These are phyloP conservation scores for Xylocampa areola DNA, from an alignment of 2,888 invertebrate species.

Conservation along the genomic window DNA sequence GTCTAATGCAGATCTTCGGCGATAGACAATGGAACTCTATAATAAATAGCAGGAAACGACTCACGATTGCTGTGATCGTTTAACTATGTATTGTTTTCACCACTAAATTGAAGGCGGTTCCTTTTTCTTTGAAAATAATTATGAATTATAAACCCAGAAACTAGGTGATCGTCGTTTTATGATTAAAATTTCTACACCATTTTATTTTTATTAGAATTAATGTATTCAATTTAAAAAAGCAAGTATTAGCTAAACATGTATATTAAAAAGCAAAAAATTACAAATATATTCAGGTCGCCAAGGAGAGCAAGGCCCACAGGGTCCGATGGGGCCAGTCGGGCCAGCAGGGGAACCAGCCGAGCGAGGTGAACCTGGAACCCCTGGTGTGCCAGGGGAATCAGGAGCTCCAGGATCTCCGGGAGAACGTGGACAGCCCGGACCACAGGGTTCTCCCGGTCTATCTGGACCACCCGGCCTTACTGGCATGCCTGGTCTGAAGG, in stretches of 20 bases:
- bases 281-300: constrained; percentile 84
- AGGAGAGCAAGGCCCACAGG: constrained; percentile 94
- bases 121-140: too few species aligned
- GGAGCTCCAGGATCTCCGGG: constrained; percentile 94
- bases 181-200: too few species aligned
- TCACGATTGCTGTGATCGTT: too few species aligned
- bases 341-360: constrained; percentile 95
- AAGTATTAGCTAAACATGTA: not conserved
- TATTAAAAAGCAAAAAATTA: not conserved
- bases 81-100: too few species aligned
- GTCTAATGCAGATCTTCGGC: too few species aligned
- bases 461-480: constrained; percentile 92
- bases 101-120: too few species aligned
- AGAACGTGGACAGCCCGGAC: constrained; percentile 93
- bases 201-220: too few species aligned
- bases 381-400: constrained; percentile 92
- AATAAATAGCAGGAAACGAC: too few species aligned
- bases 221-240: not conserved
- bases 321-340: constrained; percentile 93
- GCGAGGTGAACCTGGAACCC: constrained; percentile 93
- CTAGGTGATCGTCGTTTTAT: too few species aligned
- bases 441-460: constrained; percentile 92
- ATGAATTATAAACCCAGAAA: too few species aligned
- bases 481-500: constrained; percentile 93
- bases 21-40: too few species aligned